phyloP scores from a whole-genome alignment of 2,888 invertebrate genomes.

The Terebella lapidaria region DNA sequence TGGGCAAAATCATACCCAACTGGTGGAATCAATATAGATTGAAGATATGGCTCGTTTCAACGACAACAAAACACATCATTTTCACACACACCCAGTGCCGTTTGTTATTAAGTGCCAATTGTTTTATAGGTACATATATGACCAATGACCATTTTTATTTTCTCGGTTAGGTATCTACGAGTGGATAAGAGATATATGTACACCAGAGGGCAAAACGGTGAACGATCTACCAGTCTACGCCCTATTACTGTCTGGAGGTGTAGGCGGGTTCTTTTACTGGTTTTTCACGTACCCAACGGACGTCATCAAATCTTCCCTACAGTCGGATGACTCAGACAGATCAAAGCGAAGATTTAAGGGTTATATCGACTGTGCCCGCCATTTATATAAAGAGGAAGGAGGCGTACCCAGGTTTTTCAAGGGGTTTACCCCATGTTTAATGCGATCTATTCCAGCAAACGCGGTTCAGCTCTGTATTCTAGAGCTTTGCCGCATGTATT shows the following conservation, averaged over 20 bases:
- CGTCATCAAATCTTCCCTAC: constrained; percentile 27
- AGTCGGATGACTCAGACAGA: constrained; percentile 21
- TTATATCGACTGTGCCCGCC: constrained; percentile 20
- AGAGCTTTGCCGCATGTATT: constrained; percentile 13
- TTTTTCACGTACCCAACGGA: constrained; percentile 27
- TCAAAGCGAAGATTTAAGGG: constrained; percentile 17
- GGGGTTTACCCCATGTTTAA: constrained; percentile 25
- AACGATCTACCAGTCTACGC: constrained; percentile 12
- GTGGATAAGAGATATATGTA: constrained; percentile 12
- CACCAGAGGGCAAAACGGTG: constrained; percentile 17
- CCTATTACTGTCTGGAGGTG: constrained; percentile 21
- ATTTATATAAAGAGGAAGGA: constrained; percentile 24
- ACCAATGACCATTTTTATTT: too few species aligned
- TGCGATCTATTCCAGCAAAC: constrained; percentile 29
- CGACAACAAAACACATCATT: too few species aligned
- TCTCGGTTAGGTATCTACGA: constrained; percentile 23
- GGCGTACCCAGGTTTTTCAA: constrained; percentile 23
- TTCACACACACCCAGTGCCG: too few species aligned
- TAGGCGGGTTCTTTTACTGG: constrained; percentile 27
- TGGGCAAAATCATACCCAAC: too few species aligned
- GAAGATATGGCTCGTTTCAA: too few species aligned
- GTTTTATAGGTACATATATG: too few species aligned
- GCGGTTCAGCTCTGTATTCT: constrained; percentile 22
- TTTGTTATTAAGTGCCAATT: too few species aligned
- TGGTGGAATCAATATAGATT: too few species aligned